A percentile compares a stretch with the other conserved stretches of the same genome.
phyloP scores from a whole-genome alignment of 2,797 vertebrate genomes.

The Anguilla obscura region DNA sequence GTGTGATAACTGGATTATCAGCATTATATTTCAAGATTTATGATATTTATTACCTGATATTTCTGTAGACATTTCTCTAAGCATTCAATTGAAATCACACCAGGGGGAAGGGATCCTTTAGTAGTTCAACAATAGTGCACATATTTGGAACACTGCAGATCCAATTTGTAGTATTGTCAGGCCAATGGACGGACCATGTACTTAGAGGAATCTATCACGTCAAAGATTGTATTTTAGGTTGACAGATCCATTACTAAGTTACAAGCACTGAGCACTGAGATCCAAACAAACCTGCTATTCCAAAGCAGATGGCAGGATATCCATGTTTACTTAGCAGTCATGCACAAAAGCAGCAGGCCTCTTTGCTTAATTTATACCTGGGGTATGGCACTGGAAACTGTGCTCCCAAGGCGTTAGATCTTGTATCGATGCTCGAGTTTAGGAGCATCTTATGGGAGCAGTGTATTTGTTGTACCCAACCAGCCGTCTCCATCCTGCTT shows the following conservation, averaged over 20 bases:
- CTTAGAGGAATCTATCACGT: constrained; percentile 7
- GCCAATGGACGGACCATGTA: neutral
- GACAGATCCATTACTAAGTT: constrained; percentile 1
- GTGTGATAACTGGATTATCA: neutral
- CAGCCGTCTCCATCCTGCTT: neutral
- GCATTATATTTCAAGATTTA: neutral
- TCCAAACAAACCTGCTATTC: constrained; percentile 51
- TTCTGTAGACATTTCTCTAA: neutral
- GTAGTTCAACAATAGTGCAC: neutral
- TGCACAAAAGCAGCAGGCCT: constrained; percentile 62
- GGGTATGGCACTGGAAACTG: neutral
- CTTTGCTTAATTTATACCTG: constrained; percentile 53
- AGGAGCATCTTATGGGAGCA: neutral
- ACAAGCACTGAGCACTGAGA: constrained; percentile 1
- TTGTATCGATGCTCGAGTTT: neutral
- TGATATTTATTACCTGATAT: neutral
- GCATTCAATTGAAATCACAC: neutral
- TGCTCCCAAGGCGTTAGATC: neutral
- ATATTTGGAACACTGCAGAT: neutral
- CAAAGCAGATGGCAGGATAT: constrained; percentile 65
- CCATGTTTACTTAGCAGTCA: constrained; percentile 72
- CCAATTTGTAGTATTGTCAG: neutral
- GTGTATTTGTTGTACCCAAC: constrained; percentile 2
- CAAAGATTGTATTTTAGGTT: neutral
- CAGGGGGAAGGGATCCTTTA: neutral